Percentiles rank a stretch among this genome's conserved stretches.
These are phyloP conservation scores for Perodicticus potto DNA, from an alignment of 2,797 vertebrate species.

Conservation along the genomic window DNA sequence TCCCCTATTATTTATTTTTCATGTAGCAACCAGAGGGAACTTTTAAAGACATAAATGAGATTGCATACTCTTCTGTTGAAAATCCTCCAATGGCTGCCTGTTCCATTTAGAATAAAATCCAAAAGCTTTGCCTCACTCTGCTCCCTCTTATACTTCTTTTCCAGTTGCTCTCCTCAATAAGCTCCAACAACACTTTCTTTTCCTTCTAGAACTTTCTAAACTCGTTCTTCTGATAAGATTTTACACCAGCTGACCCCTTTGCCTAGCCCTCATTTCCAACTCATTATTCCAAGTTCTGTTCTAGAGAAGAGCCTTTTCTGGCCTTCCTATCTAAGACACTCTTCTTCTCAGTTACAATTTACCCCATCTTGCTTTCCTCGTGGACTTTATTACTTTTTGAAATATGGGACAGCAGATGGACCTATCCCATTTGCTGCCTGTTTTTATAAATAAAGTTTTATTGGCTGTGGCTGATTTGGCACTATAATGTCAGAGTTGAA, in stretches of 20 bases:
- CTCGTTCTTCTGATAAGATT: background rate
- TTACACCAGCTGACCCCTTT: background rate
- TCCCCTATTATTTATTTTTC: background rate
- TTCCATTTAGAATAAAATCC: background rate
- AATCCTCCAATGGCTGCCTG: background rate
- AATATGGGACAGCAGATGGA: background rate
- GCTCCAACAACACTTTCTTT: background rate
- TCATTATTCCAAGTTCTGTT: background rate
- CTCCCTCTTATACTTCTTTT: background rate
- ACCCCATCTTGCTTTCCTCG: background rate
- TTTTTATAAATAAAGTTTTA: constrained; percentile 43
- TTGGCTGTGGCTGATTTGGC: background rate
- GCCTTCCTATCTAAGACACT: background rate
- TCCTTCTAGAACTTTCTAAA: constrained; percentile 8
- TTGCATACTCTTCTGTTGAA: background rate
- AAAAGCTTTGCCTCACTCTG: background rate
- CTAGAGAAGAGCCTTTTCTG: background rate
- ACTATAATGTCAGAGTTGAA: background rate
- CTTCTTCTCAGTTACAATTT: background rate
- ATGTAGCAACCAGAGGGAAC: background rate
- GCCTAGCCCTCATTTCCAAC: background rate
- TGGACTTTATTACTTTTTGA: background rate
- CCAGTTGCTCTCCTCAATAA: background rate
- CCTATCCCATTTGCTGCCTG: background rate
- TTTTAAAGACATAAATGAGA: background rate